Evolutionary conservation across 2,113 vertebrate species (phyloP), one percentile per base, ranked within the genome.

Genomic region (Odobenus rosmarus): DNA sequence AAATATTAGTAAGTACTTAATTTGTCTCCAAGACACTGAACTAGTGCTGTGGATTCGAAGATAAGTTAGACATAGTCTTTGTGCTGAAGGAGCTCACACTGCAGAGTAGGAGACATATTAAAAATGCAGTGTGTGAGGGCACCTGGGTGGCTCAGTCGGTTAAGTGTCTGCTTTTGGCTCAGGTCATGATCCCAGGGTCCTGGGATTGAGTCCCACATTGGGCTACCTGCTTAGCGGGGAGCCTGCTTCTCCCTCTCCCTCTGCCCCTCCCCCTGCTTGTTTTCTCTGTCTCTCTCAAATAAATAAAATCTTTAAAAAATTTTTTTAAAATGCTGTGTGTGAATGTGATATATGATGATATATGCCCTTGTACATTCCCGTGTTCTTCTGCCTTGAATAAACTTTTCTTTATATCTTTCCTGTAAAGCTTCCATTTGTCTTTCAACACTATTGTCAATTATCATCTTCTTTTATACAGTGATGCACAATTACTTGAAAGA

Each of bases 1-100:
- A 84, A 69, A 31, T 86, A 80, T 36, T 94, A 79, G 72, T 77
- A 95, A 79, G 53, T 67, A 33, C 26, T 86, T 79, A 42, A 21
- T 89, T 96, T 96, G 42, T 71, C 79, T 89, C 77, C 67, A 19
- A 67, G 28, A 67, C 7, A 49, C 26, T 86, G 53, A 95, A 64
- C 18, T n/a, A 79, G 28, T 59, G 9, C 33, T 90, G 3, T 26
- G n/a, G 39, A 42, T 71, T 88, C 51, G 72, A 97, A 59, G 53
- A 59, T 49, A 88, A 95, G 16, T 69, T 76, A 46, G n/a, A 80
- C 55, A 33, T 46, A 2, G 36, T 46, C 31, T 91, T 93, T 80
- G 28, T 49, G 19, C 18, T 10, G 14, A 83, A 39, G 26, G 55
- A 83, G 33, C 2, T 57, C 46, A 79, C 18, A 24, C 6, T 74